Conservation (phyloP, 2,113 vertebrate species). For the Cebidichthys violaceus region DNA sequence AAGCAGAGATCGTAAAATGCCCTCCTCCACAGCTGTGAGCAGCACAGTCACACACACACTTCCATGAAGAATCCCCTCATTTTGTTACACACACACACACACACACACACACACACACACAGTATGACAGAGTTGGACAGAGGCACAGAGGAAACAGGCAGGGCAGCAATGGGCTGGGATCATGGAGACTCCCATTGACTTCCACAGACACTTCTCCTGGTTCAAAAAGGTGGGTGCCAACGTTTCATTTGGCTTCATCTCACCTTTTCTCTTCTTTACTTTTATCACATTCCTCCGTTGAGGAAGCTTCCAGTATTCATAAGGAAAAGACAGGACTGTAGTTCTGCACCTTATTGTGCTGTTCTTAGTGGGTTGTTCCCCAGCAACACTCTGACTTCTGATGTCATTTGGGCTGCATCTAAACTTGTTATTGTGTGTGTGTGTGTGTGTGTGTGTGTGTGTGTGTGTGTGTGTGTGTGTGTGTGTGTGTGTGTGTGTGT, state of each 20-base stretch:
- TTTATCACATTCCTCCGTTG: neutral
- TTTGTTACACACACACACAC: conserved; percentile 30
- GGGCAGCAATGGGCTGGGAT: conserved; percentile 91
- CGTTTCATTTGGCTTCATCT: neutral
- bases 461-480: conserved; percentile 20
- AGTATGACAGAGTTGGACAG: neutral
- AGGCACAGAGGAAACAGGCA: conserved; percentile 26
- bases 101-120: conserved; percentile 39
- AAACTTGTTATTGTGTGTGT: neutral
- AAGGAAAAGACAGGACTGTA: too few relatives aligned
- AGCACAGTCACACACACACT: conserved; percentile 34
- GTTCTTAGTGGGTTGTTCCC: neutral
- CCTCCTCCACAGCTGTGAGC: conserved; percentile 69
- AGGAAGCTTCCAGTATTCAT: too few relatives aligned
- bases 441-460: conserved; percentile 11
- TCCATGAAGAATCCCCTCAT: too few relatives aligned
- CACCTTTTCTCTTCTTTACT: neutral
- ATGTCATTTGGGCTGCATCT: conserved; percentile 44
- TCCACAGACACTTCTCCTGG: conserved; percentile 97
- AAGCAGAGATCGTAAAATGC: conserved; percentile 54
- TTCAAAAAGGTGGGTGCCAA: conserved; percentile 91
- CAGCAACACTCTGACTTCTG: conserved; percentile 18
- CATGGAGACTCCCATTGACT: conserved; percentile 97
- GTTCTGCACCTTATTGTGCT: too few relatives aligned
- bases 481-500: neutral